Percentiles rank a stretch among this genome's conserved stretches.
These are phyloP conservation scores for Lypha dubia DNA, from an alignment of 2,888 invertebrate genomes.

Conservation along the genomic window DNA sequence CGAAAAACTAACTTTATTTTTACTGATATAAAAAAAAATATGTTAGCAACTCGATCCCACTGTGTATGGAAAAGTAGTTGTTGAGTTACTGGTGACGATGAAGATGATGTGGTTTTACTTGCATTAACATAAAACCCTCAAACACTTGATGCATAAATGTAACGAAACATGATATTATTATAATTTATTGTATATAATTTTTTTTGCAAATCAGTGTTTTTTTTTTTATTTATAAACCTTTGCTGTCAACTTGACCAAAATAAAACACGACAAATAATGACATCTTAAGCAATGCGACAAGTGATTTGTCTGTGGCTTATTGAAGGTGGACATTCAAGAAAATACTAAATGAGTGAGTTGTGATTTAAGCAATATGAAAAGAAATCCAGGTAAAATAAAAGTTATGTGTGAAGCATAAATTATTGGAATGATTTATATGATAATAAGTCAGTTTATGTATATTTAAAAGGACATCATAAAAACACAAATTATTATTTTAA, in stretches of 20 bases:
- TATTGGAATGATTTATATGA: too few species aligned
- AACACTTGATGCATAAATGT: constrained; percentile 56
- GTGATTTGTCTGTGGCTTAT: background rate
- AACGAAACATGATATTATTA: constrained; percentile 20
- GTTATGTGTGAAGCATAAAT: too few species aligned
- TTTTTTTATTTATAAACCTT: constrained; percentile 9
- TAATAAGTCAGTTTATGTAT: too few species aligned
- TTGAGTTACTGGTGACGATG: background rate
- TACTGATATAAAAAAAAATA: too few species aligned
- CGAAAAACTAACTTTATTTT: too few species aligned
- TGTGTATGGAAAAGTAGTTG: constrained; percentile 3
- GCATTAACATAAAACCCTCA: constrained; percentile 40
- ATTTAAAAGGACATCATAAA: too few species aligned
- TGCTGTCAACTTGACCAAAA: constrained; percentile 31
- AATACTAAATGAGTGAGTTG: too few species aligned
- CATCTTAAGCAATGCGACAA: constrained; percentile 9
- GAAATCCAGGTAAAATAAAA: too few species aligned
- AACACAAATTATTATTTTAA: too few species aligned
- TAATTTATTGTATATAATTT: background rate
- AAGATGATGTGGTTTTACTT: constrained; percentile 29
- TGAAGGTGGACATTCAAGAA: background rate
- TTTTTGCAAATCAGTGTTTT: constrained; percentile 21
- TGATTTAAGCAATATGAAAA: too few species aligned
- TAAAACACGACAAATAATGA: constrained; percentile 15
- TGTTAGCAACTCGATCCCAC: background rate